phyloP scores from a whole-genome alignment of 2,888 invertebrate species.

The Shargacucullia verbasci region DNA sequence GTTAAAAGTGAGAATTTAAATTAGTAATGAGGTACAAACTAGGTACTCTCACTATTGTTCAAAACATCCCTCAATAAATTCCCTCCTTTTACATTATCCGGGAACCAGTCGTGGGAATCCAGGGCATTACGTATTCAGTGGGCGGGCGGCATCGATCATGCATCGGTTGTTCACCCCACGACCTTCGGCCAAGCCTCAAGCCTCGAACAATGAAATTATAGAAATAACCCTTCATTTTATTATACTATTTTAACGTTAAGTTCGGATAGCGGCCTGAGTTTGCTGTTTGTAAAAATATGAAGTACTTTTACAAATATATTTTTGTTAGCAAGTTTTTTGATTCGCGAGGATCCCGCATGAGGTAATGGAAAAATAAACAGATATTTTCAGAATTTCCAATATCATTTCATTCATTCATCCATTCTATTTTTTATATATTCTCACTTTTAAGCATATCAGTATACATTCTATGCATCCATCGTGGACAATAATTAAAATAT shows the following conservation, averaged over 20 bases:
- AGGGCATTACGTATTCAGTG: constrained; percentile 64
- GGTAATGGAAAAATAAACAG: too few relatives aligned
- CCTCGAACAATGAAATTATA: constrained; percentile 54
- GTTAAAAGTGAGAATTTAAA: too few relatives aligned
- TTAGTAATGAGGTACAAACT: too few relatives aligned
- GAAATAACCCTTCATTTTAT: constrained; percentile 51
- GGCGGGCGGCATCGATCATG: constrained; percentile 69
- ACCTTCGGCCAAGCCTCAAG: constrained; percentile 54
- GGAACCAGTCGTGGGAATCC: constrained; percentile 46
- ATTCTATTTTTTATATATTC: too few relatives aligned
- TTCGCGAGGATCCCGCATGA: too few relatives aligned
- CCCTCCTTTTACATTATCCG: constrained; percentile 34
- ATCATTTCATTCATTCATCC: too few relatives aligned
- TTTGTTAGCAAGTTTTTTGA: too few relatives aligned
- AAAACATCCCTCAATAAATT: constrained; percentile 38
- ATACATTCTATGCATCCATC: too few relatives aligned
- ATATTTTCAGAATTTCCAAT: too few relatives aligned
- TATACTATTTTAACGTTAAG: constrained; percentile 27
- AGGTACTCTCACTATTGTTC: constrained; percentile 15
- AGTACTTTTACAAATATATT: too few relatives aligned
- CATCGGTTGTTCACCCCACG: constrained; percentile 67
- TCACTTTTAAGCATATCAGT: too few relatives aligned
- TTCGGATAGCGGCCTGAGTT: not conserved
- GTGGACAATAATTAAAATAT: too few relatives aligned
- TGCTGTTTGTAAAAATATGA: constrained; percentile 27